Base-by-base conservation (phyloP, 2,888 invertebrate genomes). In the Heliconius charithonia region DNA sequence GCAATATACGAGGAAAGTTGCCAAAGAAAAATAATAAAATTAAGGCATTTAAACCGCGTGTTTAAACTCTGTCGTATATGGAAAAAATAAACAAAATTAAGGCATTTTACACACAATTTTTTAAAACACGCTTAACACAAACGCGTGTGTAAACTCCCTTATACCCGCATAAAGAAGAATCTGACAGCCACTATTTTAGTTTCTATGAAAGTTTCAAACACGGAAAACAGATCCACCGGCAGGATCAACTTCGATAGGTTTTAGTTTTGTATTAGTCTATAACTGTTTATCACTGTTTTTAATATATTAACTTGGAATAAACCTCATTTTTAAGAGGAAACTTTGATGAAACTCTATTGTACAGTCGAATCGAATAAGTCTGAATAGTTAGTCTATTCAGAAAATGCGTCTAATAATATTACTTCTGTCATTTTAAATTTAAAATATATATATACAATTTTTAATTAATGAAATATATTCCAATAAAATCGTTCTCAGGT, bases 101-200 rank as follows among this genome's bases (percentile, higher is more conserved):
- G 37, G 37, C 59, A 25, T 32, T 29, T 19, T 27, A 22, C 41
- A 65, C 62, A 22, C 51, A 13, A 19, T 9, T 13, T 32, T 67
- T 19, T 65, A 25, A 13, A 51, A 51, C 63, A 37, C 56, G 59
- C 32, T 16, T 37, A 73, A 41, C 45, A 9, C 25, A 9, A 25
- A 25, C 41, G 6, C 13, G 77, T 75, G 51, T 78, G 75, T 62
- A 45, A 70, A 1, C 45, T 22, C 51, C 70, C 70, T 65, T 67
- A 76, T 12, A 70, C 80, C 80, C 80, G 79, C 79, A 81, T 81
- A 62, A 69, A 76, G 72, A 77, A 69, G 75, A 78, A 78, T 74
- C 76, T 32, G 77, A 77, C 70, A 81, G 77, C 67, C 82, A 77
- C 65, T 79, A 80, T 79, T 81, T 82, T 75, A 82, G 80, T 80